phyloP scores from a whole-genome alignment of 1,140 invertebrate genomes.

The Mamestra configurata region DNA sequence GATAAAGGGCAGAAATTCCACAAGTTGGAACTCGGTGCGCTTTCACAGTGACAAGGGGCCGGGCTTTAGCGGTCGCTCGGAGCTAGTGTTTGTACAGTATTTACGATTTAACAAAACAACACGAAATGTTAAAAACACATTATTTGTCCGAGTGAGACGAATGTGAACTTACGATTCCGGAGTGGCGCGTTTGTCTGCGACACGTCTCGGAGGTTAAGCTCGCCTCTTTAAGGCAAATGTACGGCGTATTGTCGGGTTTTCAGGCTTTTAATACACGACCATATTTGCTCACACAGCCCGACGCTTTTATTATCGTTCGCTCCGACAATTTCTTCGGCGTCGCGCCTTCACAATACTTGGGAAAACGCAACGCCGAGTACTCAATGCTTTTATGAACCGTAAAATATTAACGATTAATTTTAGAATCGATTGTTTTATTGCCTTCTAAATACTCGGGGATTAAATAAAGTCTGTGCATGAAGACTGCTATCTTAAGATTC shows the following conservation, averaged over 20 bases:
- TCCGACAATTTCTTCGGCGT: constrained; percentile 66
- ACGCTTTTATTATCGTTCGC: constrained; percentile 78
- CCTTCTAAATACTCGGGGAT: constrained; percentile 42
- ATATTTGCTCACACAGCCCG: constrained; percentile 76
- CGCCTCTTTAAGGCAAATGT: constrained; percentile 78
- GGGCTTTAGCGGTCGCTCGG: constrained; percentile 65
- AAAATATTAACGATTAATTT: constrained; percentile 67
- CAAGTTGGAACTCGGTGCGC: constrained; percentile 70
- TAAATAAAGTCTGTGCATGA: constrained; percentile 42
- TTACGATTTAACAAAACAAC: constrained; percentile 88
- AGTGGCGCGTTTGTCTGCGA: constrained; percentile 81
- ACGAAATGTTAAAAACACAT: constrained; percentile 88
- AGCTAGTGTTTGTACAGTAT: constrained; percentile 84
- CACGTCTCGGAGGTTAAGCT: constrained; percentile 80
- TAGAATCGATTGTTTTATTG: constrained; percentile 55
- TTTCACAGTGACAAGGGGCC: constrained; percentile 75
- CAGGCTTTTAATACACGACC: constrained; percentile 75
- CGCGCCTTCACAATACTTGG: constrained; percentile 67
- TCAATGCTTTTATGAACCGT: constrained; percentile 76
- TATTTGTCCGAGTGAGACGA: constrained; percentile 86
- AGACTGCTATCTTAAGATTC: constrained; percentile 4
- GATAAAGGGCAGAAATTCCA: constrained; percentile 77
- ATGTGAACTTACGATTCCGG: constrained; percentile 84
- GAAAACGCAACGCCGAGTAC: constrained; percentile 63
- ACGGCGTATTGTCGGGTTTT: constrained; percentile 83